These are phyloP conservation scores for Steinernema feltiae DNA, from an alignment of 1,140 invertebrate genomes.

Conservation along the genomic window DNA sequence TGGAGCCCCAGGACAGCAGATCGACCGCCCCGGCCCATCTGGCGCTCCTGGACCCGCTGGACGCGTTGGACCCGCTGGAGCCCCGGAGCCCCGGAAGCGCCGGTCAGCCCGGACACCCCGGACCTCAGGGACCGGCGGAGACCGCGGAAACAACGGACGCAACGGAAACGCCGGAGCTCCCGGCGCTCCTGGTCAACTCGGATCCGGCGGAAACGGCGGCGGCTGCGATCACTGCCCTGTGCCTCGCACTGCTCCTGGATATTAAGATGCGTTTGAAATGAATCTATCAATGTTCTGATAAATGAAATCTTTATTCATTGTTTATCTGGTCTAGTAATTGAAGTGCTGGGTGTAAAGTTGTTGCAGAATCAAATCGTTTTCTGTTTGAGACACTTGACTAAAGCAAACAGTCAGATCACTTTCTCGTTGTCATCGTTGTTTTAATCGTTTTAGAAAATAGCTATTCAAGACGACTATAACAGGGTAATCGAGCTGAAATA, in stretches of 20 bases:
- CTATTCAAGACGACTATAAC: no score
- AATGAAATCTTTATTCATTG: no score
- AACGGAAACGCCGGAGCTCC: slow-evolving; percentile 26
- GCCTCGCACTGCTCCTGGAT: slow-evolving; percentile 32
- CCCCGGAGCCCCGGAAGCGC: slow-evolving; percentile 17
- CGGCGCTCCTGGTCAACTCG: slow-evolving; percentile 11
- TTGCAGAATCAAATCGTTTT: no score
- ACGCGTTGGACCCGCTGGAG: slow-evolving; percentile 26
- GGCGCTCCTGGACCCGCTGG: slow-evolving; percentile 34
- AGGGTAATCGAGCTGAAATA: no score
- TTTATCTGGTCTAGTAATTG: no score
- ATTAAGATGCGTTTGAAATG: no score
- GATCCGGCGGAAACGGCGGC: slow-evolving; percentile 26
- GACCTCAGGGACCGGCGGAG: slow-evolving; percentile 40
- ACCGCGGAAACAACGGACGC: slow-evolving; percentile 25
- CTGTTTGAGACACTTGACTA: no score
- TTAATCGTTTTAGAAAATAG: no score
- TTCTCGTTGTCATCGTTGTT: no score
- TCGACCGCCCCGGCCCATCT: slow-evolving; percentile 22
- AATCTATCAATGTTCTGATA: no score
- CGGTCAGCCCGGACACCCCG: slow-evolving; percentile 31
- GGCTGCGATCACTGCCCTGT: slow-evolving; percentile 33
- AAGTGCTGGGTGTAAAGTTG: no score
- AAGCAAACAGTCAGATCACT: no score
- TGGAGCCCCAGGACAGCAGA: slow-evolving; percentile 27